Base-by-base conservation (phyloP, 2,888 invertebrate species). In the Macrosiphum euphorbiae region DNA sequence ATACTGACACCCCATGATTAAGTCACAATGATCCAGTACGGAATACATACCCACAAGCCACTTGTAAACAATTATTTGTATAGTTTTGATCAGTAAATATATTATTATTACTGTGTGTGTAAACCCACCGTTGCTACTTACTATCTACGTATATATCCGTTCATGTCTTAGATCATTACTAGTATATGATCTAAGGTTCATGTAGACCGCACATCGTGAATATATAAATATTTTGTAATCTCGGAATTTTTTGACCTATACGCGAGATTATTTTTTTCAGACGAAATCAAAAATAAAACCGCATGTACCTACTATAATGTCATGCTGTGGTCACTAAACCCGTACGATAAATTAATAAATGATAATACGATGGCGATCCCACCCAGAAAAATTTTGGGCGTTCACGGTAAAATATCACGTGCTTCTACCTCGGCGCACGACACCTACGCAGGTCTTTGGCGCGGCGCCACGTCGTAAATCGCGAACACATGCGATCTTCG, bases 381-480 rank as follows among this genome's bases (percentile, higher is more conserved):
- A 61, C 86, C 47, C 58, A 24, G 58, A 50, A 78, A 35, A 11
- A 50, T 92, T 91, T 92, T 88, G 67, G 92, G 88, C 67, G 88
- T 88, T 88, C 28, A 88, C 52, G 67, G 78, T 92, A 52, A 88
- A 20, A 20, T 55, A 88, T 92, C 67, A 67, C 91, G 24, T 5
- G 35, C 44, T 92, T 78, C 92, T 28, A 52, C 28, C 61, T 28
- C 41, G 16, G 47, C 7, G 58, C 55, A 41, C 13, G 61, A 90
- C 92, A 35, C 92, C 92, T 67, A 92, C 92, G 35, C 50, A 50
- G 52, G 67, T 88, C 5, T 88, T 88, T 88, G 92, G 67, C 92
- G 41, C 67, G 88, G 92, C 67, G 88, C 92, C 92, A 88, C 67
- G 78, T 92, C 88, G 52, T 88, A 88, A 92, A 78, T 92, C 55